Evolutionary conservation across 1,140 invertebrate genomes (phyloP).

Genomic region (Brachionus angularis): DNA sequence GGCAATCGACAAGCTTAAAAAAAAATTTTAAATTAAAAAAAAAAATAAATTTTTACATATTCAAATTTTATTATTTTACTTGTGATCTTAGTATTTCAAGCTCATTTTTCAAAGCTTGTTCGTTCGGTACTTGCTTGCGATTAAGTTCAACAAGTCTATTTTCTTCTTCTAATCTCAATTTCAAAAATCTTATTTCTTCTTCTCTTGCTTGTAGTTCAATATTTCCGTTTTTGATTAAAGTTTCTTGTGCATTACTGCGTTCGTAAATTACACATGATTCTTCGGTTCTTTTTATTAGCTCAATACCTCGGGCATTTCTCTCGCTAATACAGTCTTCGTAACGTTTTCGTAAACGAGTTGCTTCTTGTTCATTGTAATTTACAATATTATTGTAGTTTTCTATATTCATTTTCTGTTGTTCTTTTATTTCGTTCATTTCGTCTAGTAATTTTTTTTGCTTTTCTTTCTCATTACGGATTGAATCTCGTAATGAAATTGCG

Average conservation of each 20-base stretch:
- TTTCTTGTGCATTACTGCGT: conserved; percentile 47
- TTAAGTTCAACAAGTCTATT: conserved; percentile 50
- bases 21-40: too few species aligned
- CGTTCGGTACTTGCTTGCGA: conserved; percentile 51
- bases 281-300: conserved; percentile 57
- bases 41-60: not conserved
- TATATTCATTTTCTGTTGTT: conserved; percentile 58
- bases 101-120: conserved; percentile 51
- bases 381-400: conserved; percentile 51
- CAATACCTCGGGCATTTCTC: conserved; percentile 55
- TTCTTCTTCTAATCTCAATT: conserved; percentile 52
- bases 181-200: conserved; percentile 56
- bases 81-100: conserved; percentile 54
- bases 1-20: conserved; percentile 54
- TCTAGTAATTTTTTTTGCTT: conserved; percentile 55
- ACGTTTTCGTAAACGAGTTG: conserved; percentile 54
- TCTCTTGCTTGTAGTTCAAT: conserved; percentile 53
- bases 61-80: conserved; percentile 45
- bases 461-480: conserved; percentile 54
- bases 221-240: conserved; percentile 56
- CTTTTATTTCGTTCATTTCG: conserved; percentile 53
- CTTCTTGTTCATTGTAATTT: conserved; percentile 57
- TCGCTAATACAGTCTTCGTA: conserved; percentile 55
- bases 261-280: conserved; percentile 53
- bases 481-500: conserved; percentile 55